Base-by-base conservation (phyloP, 2,888 invertebrate species). In the Strigamia maritima region DNA sequence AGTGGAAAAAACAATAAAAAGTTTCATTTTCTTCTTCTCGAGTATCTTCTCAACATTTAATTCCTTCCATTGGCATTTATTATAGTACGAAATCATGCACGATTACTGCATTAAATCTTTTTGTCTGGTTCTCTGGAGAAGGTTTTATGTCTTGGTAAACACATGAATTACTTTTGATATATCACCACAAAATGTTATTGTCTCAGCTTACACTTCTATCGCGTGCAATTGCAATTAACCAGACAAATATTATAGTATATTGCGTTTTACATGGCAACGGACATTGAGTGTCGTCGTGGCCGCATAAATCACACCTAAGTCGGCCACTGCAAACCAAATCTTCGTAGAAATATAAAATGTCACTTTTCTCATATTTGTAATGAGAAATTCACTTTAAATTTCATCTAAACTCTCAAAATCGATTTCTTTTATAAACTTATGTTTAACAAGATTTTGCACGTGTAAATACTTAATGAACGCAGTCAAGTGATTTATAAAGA, bases 141-240 rank as follows among this genome's bases (percentile, higher is more conserved):
- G 19, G 16, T 54, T 54, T 54, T 54, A 70, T 70, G 70, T 70
- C n/a, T 8, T 28, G 28, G 70, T 70, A 70, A 70, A 70, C 70
- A 70, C 24, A 70, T 70, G 26, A 70, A 70, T 70, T 70, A 70
- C n/a, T 70, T 70, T 24, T 70, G 28, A 26, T 70, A 16, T 16
- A 28, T 28, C 14, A 70, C 70, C 28, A n/a, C 28, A 65, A 65
- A 65, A 65, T 26, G 65, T 19, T 19, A 35, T 35, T 19, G 54
- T n/a, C 8, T 19, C 19, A 54, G 19, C 19, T 19, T 19, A 1
- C 8, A 54, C 19, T 54, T 8, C 3, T 54, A 19, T 22, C 22
- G 3, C 7, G 6, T 19, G 54, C n/a, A 6, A n/a, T 54, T 22
- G 19, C 54, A 19, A 54, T 54, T 54, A 19, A 19, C 1, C 2